A percentile compares a stretch with the other conserved stretches of the same genome.
Conservation (phyloP, 2,113 vertebrate genomes). For the Merops nubicus region DNA sequence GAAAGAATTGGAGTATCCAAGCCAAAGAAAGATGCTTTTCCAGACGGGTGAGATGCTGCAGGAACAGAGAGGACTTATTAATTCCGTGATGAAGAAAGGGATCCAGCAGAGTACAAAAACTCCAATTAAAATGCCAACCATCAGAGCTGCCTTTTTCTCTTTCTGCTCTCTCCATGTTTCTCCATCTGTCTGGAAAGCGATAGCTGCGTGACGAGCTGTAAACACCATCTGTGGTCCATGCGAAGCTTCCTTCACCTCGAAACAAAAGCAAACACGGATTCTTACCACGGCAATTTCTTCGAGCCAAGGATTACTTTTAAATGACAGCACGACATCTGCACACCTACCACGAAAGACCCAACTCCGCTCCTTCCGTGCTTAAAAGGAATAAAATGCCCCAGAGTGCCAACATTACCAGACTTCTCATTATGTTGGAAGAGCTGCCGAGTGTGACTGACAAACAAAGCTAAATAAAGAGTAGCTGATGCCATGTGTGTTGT, state of each 20-base stretch:
- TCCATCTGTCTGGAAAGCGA: conserved; percentile 63
- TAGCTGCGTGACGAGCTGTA: conserved; percentile 4
- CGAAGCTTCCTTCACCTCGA: conserved; percentile 66
- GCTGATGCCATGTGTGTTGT: neutral
- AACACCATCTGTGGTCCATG: conserved; percentile 69
- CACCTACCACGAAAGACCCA: neutral
- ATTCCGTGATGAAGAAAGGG: conserved; percentile 74
- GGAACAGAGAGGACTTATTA: conserved; percentile 74
- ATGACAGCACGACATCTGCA: conserved; percentile 53
- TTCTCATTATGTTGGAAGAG: neutral
- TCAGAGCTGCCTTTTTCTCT: conserved; percentile 73
- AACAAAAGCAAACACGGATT: conserved; percentile 60
- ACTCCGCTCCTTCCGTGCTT: neutral
- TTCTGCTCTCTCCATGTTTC: conserved; percentile 75
- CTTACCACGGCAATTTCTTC: conserved; percentile 43
- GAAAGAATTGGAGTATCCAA: conserved; percentile 78
- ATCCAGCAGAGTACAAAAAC: conserved; percentile 77
- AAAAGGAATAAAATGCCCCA: neutral
- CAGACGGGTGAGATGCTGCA: conserved; percentile 72
- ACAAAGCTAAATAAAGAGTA: neutral
- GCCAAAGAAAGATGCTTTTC: conserved; percentile 79
- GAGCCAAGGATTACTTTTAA: conserved; percentile 28
- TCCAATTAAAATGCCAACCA: conserved; percentile 75
- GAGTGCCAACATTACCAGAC: neutral
- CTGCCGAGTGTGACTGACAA: conserved; percentile 5